Evolutionary conservation across 2,113 vertebrate species (phyloP), one percentile per base, ranked within the genome.

Genomic region (Loxodonta africana): DNA sequence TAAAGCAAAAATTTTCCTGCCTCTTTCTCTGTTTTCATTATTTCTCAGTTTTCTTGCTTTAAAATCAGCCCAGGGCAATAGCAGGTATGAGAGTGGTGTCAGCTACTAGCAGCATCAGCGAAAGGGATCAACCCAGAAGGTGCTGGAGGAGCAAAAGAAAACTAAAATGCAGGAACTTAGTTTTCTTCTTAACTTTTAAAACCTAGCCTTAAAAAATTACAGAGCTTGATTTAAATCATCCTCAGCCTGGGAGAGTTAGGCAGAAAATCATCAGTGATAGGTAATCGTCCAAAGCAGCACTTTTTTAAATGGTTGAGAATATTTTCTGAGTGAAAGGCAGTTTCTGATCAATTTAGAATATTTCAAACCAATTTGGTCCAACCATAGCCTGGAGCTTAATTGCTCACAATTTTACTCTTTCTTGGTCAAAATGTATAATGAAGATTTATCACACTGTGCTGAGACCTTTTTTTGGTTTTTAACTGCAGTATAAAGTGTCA

Each of bases 221-320:
- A 74, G 81, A 17, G 14, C 30, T 80, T 95, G 60, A 69, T 71
- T 73, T 97, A 92, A 94, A 92, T 96, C 51, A 83, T 89, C 26
- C n/a, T 82, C n/a, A 48, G n/a, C 17, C 23, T 84, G 6, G 88
- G 81, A 63, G 81, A 41, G 37, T 33, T 21, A 53, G 28, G 41
- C 44, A 37, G 62, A 46, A 92, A 94, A 60, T 88, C 18, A 46
- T 46, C 28, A 44, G 30, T 89, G 53, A 83, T 26, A 94, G 51
- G 30, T 95, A 85, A 86, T 89, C 80, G 60, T 91, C 83, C n/a
- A 91, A 91, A 89, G 73, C 33, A 69, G 41, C 94, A 76, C 69
- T 46, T 74, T 62, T 25, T 11, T 23, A 69, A 93, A 44, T 33
- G 8, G 67, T 2, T 87, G 41, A 91, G 26, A 63, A 76, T 28